Base-by-base conservation (phyloP, 2,888 invertebrate species). In the Metallyticus violacea region DNA sequence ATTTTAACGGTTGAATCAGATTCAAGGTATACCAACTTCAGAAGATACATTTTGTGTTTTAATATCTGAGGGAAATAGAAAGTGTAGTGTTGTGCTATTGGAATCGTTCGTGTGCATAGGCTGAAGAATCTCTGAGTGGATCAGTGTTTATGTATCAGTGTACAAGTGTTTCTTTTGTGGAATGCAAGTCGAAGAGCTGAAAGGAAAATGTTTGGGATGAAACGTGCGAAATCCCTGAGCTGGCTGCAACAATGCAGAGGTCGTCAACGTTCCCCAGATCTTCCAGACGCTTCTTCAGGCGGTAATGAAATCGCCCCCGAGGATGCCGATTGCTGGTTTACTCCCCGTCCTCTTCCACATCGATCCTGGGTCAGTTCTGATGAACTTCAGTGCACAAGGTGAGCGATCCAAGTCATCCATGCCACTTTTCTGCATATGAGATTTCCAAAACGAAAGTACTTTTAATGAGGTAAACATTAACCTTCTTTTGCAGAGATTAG, bases 221-320 rank as follows among this genome's bases (percentile, higher is more conserved):
- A 88, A 85, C 80, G 87, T 1, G 86, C 88, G 15, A 82, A 85
- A n/a, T 88, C 88, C 26, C 81, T 87, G 79, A 87, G 88, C 81
- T 88, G 88, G 88, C 77, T 88, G 81, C 88, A 88, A 76, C 88
- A 87, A 78, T 87, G 88, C 77, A 76, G 85, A 3, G 87, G 88
- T 26, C 86, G 84, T 26, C 86, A 79, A 15, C 62, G 79, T 4
- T 40, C 83, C 25, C 82, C 83, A 27, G 81, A 81, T 28, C 80
- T 25, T 7, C 76, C 80, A 25, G 80, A 27, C 80, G 62, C 40
- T 22, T 62, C 40, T 15, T 62, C 40, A 9, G 40, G 9, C 22
- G 40, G 40, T 62, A 62, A 62, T 62, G 40, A 62, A 2, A 2
- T 62, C 40, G 15, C 81, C n/a, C 79, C 79, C 15, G 30, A 76